Conservation (phyloP, 2,797 vertebrate genomes). For the Rhynchotus rufescens region DNA sequence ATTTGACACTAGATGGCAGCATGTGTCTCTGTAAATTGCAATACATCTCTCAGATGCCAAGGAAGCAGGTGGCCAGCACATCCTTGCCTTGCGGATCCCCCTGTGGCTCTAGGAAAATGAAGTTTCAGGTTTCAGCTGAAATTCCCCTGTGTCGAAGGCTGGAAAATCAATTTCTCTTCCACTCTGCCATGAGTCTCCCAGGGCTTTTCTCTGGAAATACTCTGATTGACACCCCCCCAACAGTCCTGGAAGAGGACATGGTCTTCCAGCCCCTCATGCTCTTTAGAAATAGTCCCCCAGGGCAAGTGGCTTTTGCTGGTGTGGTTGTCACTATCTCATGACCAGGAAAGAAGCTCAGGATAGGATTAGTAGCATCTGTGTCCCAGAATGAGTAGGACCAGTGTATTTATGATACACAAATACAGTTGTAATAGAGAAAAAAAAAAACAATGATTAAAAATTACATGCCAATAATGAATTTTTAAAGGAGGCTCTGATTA, state of each 20-base stretch:
- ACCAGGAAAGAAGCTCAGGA: neutral
- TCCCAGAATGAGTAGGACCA: neutral
- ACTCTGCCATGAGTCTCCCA: neutral
- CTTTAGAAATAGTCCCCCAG: neutral
- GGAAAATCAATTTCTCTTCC: neutral
- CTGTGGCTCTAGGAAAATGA: neutral
- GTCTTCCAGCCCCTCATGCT: fast-evolving
- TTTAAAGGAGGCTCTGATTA: neutral
- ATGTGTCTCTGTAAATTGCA: conserved; percentile 51
- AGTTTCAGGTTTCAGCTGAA: neutral
- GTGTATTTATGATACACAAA: neutral
- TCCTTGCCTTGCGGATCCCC: neutral
- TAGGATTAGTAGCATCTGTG: fast-evolving
- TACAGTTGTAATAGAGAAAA: fast-evolving
- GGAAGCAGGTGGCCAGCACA: neutral
- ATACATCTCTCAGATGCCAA: neutral
- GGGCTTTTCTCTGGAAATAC: neutral
- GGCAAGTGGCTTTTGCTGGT: neutral
- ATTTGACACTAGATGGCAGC: conserved; percentile 79
- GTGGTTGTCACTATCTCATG: neutral
- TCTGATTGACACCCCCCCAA: neutral
- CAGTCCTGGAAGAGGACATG: neutral
- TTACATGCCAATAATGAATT: neutral
- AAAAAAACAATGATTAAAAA: neutral
- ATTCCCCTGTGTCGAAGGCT: neutral